Conservation (phyloP, 2,888 invertebrate species). For the Meganola albula region DNA sequence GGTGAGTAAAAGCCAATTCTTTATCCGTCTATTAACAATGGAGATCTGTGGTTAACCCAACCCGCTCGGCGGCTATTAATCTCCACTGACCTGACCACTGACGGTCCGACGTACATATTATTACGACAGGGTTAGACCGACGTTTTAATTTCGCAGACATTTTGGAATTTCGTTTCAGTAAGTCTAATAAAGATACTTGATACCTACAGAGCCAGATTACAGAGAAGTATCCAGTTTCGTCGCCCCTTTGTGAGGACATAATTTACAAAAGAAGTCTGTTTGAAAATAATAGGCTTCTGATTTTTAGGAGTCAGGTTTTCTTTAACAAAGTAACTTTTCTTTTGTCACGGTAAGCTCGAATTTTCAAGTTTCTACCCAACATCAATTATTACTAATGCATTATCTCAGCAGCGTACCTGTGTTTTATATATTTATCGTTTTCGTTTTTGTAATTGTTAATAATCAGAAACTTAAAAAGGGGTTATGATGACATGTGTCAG, state of each 20-base stretch:
- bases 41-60: conserved; percentile 27
- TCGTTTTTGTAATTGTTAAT: no score
- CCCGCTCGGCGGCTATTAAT: conserved; percentile 19
- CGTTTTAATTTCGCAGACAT: conserved; percentile 29
- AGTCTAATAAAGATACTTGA: conserved; percentile 22
- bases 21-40: conserved; percentile 29
- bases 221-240: conserved; percentile 12
- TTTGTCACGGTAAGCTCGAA: conserved; percentile 19
- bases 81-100: conserved; percentile 23
- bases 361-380: conserved; percentile 15
- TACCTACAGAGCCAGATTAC: conserved; percentile 20
- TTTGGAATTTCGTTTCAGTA: conserved; percentile 26
- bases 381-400: no score
- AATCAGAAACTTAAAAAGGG: no score
- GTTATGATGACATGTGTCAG: no score
- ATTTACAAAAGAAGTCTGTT: conserved; percentile 19
- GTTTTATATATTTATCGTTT: no score
- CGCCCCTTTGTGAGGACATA: conserved; percentile 11
- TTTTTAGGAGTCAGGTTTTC: conserved; percentile 19
- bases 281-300: conserved; percentile 20
- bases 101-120: no score
- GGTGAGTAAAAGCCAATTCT: no score
- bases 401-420: no score
- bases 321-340: conserved; percentile 23
- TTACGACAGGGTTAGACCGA: conserved; percentile 28